phyloP scores from a whole-genome alignment of 2,888 invertebrate genomes.

The Dicycla oo region DNA sequence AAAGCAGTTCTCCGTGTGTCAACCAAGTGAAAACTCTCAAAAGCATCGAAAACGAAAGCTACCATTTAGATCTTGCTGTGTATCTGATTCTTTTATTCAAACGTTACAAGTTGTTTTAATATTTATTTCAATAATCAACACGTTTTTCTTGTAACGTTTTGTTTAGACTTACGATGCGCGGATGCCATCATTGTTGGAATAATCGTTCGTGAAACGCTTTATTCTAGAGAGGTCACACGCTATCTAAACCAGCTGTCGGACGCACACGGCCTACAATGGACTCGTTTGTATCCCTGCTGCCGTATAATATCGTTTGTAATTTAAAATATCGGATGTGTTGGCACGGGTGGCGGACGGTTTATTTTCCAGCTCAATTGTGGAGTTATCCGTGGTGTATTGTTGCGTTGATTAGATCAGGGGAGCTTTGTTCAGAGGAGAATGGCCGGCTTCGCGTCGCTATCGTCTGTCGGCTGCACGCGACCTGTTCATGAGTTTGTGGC shows the following conservation, averaged over 20 bases:
- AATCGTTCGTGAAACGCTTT: constrained; percentile 81
- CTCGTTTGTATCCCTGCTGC: constrained; percentile 83
- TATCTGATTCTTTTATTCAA: neutral
- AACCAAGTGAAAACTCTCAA: constrained; percentile 1
- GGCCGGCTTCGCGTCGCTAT: constrained; percentile 77
- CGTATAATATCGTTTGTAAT: constrained; percentile 88
- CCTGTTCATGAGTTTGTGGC: constrained; percentile 75
- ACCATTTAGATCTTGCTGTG: neutral
- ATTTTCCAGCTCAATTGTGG: constrained; percentile 84
- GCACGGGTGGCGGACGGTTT: constrained; percentile 77
- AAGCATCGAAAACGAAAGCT: constrained; percentile 19
- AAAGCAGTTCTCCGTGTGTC: constrained; percentile 22
- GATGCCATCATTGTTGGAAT: constrained; percentile 75
- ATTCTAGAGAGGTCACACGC: constrained; percentile 86
- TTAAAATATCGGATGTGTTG: constrained; percentile 86
- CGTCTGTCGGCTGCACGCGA: constrained; percentile 81
- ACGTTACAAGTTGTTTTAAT: neutral
- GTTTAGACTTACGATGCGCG: constrained; percentile 64
- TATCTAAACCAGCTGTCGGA: constrained; percentile 89
- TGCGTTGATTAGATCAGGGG: constrained; percentile 88
- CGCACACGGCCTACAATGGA: constrained; percentile 85
- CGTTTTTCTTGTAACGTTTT: constrained; percentile 34
- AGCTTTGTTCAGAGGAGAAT: constrained; percentile 86
- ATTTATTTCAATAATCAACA: constrained; percentile 21
- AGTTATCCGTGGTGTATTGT: constrained; percentile 87